Conservation (phyloP, 2,113 vertebrate genomes). For the Elachura formosa region DNA sequence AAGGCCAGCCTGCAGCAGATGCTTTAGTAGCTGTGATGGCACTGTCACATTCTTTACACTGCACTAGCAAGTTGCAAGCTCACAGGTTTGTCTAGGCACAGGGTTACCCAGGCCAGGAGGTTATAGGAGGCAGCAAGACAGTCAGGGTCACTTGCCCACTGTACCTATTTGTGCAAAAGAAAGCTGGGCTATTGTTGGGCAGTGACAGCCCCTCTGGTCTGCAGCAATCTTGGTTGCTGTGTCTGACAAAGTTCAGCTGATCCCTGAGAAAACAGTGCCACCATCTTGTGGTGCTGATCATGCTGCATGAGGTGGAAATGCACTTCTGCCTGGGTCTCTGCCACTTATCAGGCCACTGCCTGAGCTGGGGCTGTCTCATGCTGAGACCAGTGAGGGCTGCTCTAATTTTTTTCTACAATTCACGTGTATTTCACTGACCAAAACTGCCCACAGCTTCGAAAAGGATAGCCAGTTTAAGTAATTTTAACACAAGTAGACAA, state of each 20-base stretch:
- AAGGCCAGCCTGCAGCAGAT: background rate
- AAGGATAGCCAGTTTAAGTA: background rate
- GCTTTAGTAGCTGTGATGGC: background rate
- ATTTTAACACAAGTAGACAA: background rate
- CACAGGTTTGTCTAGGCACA: background rate
- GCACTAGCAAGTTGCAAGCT: background rate
- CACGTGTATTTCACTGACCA: background rate
- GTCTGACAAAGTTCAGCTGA: background rate
- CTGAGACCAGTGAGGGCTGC: fast-evolving
- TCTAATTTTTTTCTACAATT: background rate
- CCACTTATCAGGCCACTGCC: background rate
- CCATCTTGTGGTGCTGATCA: background rate
- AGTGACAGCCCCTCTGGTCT: background rate
- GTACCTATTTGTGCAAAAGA: background rate
- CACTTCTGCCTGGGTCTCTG: background rate
- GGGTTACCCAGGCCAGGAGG: background rate
- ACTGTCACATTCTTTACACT: background rate
- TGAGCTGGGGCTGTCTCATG: background rate
- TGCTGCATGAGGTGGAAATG: background rate
- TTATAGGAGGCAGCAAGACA: background rate
- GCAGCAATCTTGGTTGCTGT: fast-evolving
- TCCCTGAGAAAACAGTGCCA: background rate
- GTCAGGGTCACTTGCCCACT: background rate
- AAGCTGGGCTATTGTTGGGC: background rate
- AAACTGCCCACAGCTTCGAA: background rate